phyloP scores from a whole-genome alignment of 2,888 invertebrate species.

The Spilarctia lutea region DNA sequence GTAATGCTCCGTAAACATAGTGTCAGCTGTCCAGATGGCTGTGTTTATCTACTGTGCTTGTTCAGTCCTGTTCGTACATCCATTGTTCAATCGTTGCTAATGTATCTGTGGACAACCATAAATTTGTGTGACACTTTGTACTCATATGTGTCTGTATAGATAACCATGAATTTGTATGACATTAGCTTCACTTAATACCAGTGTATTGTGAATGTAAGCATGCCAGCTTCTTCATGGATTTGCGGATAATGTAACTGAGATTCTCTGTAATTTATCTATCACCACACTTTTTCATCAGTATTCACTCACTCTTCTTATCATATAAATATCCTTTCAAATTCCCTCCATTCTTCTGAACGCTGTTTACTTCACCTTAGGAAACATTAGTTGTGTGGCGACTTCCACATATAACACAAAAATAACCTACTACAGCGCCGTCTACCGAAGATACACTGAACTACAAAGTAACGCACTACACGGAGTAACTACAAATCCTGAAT shows the following conservation, averaged over 20 bases:
- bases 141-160: background rate
- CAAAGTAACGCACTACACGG: too few species aligned
- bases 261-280: background rate
- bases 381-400: too few species aligned
- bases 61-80: constrained; percentile 19
- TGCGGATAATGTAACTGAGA: background rate
- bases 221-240: background rate
- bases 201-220: background rate
- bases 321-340: too few species aligned
- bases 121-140: background rate
- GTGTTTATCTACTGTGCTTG: constrained; percentile 27
- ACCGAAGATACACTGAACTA: too few species aligned
- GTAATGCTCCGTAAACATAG: constrained; percentile 21
- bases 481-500: too few species aligned
- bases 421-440: too few species aligned
- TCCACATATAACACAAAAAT: too few species aligned
- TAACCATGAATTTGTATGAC: background rate
- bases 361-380: too few species aligned
- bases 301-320: too few species aligned
- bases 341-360: too few species aligned
- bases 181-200: background rate
- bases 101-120: background rate
- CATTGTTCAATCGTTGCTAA: constrained; percentile 8
- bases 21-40: constrained; percentile 10
- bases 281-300: too few species aligned